phyloP scores from a whole-genome alignment of 2,888 invertebrate species.

The Rhagonycha lutea region DNA sequence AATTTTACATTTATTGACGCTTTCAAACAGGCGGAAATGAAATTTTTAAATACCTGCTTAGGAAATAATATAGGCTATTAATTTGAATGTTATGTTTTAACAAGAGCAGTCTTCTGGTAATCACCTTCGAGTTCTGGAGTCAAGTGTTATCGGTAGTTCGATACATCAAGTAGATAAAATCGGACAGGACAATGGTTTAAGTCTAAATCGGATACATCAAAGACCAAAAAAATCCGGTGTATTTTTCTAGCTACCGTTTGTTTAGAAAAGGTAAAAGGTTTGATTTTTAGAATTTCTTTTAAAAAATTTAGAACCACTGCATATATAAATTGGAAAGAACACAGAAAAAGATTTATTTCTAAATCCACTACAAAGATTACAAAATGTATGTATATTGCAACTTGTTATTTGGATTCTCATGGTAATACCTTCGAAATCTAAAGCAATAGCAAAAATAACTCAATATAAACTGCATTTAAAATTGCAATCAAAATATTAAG shows the following conservation, averaged over 20 bases:
- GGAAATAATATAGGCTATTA: neutral
- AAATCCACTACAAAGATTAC: neutral
- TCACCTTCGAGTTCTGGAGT: slow-evolving; percentile 8
- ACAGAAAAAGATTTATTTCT: neutral
- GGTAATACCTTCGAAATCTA: neutral
- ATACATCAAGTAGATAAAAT: slow-evolving; percentile 16
- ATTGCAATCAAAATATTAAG: neutral
- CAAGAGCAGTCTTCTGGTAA: slow-evolving; percentile 1
- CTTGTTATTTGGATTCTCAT: too few species aligned
- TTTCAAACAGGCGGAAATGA: neutral
- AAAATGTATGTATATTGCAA: neutral
- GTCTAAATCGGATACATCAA: slow-evolving; percentile 6
- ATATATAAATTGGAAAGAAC: neutral
- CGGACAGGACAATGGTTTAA: slow-evolving; percentile 11
- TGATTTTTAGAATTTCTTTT: neutral
- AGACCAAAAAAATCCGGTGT: slow-evolving; percentile 2
- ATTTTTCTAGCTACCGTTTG: neutral
- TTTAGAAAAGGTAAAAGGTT: neutral
- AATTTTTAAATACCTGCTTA: neutral
- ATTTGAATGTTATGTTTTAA: slow-evolving; percentile 6
- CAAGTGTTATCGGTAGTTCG: slow-evolving; percentile 12
- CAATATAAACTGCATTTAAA: neutral
- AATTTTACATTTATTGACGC: neutral
- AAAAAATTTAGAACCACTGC: neutral
- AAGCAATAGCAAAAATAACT: neutral